Evolutionary conservation across 2,888 invertebrate species (phyloP).

Genomic region (Dusona sp.): DNA sequence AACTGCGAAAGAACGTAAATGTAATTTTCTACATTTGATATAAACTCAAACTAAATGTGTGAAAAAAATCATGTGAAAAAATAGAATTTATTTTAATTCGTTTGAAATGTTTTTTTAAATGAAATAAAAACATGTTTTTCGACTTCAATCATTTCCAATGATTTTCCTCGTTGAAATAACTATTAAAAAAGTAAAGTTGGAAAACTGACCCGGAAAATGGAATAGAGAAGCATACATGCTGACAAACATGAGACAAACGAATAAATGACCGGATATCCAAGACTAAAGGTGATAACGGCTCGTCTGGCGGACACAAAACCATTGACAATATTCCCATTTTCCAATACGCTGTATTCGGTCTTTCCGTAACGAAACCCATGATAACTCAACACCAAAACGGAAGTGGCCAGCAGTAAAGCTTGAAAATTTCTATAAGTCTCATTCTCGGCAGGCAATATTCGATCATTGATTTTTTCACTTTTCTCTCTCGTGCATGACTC

Average conservation of each 20-base stretch:
- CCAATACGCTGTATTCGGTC: constrained; percentile 75
- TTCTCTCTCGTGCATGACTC: constrained; percentile 57
- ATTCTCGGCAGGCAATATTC: constrained; percentile 54
- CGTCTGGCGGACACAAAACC: constrained; percentile 72
- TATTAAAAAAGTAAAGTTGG: background rate
- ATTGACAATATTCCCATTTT: constrained; percentile 74
- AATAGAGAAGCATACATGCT: constrained; percentile 76
- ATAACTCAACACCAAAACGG: constrained; percentile 74
- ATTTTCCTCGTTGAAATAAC: background rate
- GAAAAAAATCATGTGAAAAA: background rate
- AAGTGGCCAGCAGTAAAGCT: constrained; percentile 72
- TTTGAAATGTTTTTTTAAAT: background rate
- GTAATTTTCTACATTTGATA: background rate
- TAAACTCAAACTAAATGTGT: background rate
- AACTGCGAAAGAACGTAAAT: background rate
- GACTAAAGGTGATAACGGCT: constrained; percentile 74
- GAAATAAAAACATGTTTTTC: background rate
- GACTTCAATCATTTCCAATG: background rate
- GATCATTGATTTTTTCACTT: constrained; percentile 35
- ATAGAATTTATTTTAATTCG: no score
- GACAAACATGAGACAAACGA: constrained; percentile 72
- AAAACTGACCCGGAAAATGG: constrained; percentile 75
- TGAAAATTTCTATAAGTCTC: constrained; percentile 73
- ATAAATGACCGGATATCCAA: constrained; percentile 76
- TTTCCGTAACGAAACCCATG: constrained; percentile 73